phyloP scores from a whole-genome alignment of 2,888 invertebrate genomes.

The Nomada hirtipes region DNA sequence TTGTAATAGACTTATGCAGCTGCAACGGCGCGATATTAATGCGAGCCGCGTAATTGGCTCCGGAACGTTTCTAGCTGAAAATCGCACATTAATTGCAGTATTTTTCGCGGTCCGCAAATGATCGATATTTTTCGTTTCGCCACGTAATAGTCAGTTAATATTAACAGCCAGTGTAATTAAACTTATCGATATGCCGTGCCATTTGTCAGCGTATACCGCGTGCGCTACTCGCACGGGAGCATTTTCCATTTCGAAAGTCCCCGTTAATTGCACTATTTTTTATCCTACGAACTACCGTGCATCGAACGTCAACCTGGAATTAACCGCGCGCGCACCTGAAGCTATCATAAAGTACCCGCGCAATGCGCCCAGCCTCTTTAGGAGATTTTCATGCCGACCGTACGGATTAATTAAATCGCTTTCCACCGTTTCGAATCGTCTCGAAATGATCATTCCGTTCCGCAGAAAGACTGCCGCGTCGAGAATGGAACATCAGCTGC shows the following conservation, averaged over 20 bases:
- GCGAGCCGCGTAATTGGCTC: neutral
- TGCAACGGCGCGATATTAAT: neutral
- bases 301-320: neutral
- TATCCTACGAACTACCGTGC: neutral
- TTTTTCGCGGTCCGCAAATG: neutral
- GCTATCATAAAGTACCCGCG: neutral
- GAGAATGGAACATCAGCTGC: neutral
- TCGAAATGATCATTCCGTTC: slow-evolving; percentile 16
- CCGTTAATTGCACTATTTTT: slow-evolving; percentile 8
- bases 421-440: no score
- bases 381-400: no score
- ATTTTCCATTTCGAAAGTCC: slow-evolving; percentile 9
- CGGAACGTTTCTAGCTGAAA: neutral
- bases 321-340: neutral
- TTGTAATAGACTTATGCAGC: no score
- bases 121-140: neutral
- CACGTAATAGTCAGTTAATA: neutral
- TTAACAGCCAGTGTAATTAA: slow-evolving; percentile 7
- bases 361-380: neutral
- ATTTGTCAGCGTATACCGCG: neutral
- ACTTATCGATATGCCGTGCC: neutral
- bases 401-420: no score
- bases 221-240: neutral
- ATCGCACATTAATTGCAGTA: neutral
- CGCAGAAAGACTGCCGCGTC: neutral